Conservation (phyloP, 2,797 vertebrate genomes). For the Lates japonicus region DNA sequence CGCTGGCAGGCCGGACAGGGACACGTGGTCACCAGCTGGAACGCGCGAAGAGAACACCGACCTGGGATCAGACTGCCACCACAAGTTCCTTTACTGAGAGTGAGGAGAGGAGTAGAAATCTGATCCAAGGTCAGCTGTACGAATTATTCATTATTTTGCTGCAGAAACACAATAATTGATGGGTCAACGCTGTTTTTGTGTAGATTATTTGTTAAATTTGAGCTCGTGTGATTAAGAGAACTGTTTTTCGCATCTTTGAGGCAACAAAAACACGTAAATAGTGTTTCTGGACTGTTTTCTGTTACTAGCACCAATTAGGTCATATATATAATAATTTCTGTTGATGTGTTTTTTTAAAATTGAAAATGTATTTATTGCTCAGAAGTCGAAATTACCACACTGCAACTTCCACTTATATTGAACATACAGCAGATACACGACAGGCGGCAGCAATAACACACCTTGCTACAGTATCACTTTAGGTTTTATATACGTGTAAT, state of each 20-base stretch:
- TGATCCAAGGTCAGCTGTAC: constrained; percentile 39
- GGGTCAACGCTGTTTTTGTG: neutral
- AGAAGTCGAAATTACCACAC: constrained; percentile 4
- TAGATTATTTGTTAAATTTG: neutral
- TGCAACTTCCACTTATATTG: neutral
- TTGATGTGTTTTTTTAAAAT: neutral
- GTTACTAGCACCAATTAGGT: neutral
- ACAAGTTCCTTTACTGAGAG: rapidly evolving
- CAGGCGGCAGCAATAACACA: neutral
- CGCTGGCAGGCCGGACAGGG: constrained; percentile 60
- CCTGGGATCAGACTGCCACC: constrained; percentile 52
- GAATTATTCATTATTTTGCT: neutral
- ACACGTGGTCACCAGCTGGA: constrained; percentile 77
- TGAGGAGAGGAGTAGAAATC: neutral
- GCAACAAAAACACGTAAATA: neutral
- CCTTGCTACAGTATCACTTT: neutral
- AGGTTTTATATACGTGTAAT: neutral
- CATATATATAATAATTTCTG: neutral
- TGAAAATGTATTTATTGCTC: neutral
- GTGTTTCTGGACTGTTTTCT: neutral
- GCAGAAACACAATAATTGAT: neutral
- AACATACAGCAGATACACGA: neutral
- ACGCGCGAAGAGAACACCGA: constrained; percentile 29
- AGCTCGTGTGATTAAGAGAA: neutral
- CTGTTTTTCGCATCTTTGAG: rapidly evolving